Base-by-base conservation (phyloP, 2,113 vertebrate genomes). In the Alaudala cheleensis region DNA sequence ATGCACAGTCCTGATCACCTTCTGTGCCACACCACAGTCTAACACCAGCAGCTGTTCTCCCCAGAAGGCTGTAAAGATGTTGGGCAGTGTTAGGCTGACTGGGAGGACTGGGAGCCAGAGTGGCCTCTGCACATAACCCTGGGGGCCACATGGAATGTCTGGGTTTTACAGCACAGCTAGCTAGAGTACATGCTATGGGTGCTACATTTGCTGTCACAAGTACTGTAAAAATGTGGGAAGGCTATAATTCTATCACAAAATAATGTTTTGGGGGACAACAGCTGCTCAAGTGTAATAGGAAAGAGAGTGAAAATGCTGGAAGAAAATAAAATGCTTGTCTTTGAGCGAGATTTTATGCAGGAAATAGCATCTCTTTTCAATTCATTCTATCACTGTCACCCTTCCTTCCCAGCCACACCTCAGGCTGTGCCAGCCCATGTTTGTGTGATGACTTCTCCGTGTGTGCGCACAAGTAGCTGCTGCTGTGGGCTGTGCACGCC, bases 181-280 rank as follows among this genome's bases (percentile, higher is more conserved):
- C 10, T 49, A 5, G 29, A 21, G 9, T 9, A 24, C 24, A 3
- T 0, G 1, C 26, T 37, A 3, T 0, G 0, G 8, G 2, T 10
- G 23, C 39, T 25, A 8, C 4, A 5, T 22, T 49, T 28, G 14
- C 24, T 22, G 26, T 9, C 44, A 10, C 4, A 7, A 1, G 3
- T 8, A 31, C 14, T 33, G 7, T 25, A 39, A n/a, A 61, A 56
- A 28, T 1, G 5, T 4, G 15, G 20, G 33, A 5, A 51, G 31
- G 21, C 10, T 56, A 18, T 3, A 42, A 25, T 26, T 49, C 21
- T 22, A 9, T 4, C 25, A 39, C 10, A 24, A 66, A 45, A 26
- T 47, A 42, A 51, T 12, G 7, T 22, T 51, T 42, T 13, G 9
- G 18, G 5, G 29, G 20, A 15, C 1, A 31, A 40, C 16, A 42